These are phyloP conservation scores for Amaurobius ferox DNA, from an alignment of 2,888 invertebrate genomes.

Conservation along the genomic window DNA sequence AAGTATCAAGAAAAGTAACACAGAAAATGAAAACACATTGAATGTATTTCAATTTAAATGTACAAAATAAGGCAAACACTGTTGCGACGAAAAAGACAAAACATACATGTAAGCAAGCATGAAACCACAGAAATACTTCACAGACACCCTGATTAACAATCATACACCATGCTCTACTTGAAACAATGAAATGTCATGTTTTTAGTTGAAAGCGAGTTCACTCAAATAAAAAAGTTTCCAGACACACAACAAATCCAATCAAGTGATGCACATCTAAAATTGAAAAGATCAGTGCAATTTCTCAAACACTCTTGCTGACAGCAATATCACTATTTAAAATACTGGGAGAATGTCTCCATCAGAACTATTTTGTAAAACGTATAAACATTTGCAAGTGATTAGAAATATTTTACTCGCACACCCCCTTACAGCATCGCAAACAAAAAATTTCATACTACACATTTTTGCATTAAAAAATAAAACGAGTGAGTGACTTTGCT, in stretches of 20 bases:
- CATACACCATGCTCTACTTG: conserved; percentile 43
- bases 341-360: conserved; percentile 8
- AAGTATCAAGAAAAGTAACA: too few relatives aligned
- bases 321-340: conserved; percentile 57
- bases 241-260: conserved; percentile 36
- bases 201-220: conserved; percentile 52
- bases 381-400: conserved; percentile 25
- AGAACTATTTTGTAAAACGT: conserved; percentile 19
- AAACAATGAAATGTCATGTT: conserved; percentile 63
- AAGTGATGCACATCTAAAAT: conserved; percentile 10
- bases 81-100: too few relatives aligned
- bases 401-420: conserved; percentile 34
- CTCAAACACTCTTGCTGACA: conserved; percentile 31
- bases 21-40: too few relatives aligned
- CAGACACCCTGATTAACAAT: conserved; percentile 52
- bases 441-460: conserved; percentile 18
- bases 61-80: too few relatives aligned
- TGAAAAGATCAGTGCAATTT: conserved; percentile 23
- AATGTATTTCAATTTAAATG: too few relatives aligned
- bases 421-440: conserved; percentile 31
- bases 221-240: conserved; percentile 42
- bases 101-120: conserved; percentile 15
- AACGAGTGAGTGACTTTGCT: conserved; percentile 5
- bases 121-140: conserved; percentile 26
- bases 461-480: conserved; percentile 20